Evolutionary conservation across 2,797 vertebrate species (phyloP).

Genomic region (Hozukius guyotensis): DNA sequence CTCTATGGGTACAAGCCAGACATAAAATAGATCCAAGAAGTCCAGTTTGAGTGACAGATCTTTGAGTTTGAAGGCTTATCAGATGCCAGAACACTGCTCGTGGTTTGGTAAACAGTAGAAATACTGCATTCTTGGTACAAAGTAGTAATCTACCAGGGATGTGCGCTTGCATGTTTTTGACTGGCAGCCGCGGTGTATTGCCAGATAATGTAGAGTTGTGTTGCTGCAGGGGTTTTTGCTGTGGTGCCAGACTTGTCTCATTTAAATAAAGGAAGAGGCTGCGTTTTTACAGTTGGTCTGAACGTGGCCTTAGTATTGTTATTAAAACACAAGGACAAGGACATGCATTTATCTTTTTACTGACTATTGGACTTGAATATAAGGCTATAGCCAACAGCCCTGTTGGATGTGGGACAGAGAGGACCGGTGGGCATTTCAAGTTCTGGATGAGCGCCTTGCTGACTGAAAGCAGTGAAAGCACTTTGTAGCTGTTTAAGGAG

Average conservation of each 20-base stretch:
- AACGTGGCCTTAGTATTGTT: background rate
- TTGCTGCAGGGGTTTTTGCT: background rate
- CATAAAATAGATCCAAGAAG: background rate
- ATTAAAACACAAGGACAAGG: background rate
- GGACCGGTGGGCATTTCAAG: background rate
- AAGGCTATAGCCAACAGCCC: too few relatives aligned
- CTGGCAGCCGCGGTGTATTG: background rate
- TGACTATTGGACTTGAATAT: background rate
- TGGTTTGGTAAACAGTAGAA: background rate
- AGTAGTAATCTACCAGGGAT: too few relatives aligned
- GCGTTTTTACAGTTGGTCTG: background rate
- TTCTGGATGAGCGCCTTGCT: background rate
- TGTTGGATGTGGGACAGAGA: background rate
- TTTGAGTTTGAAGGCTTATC: background rate
- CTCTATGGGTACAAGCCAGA: background rate
- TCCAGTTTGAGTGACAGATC: background rate
- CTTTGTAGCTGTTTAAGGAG: slow-evolving; percentile 57
- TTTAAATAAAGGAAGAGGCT: background rate
- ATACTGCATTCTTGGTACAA: background rate
- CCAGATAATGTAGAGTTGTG: background rate
- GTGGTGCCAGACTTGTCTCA: background rate
- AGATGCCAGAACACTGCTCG: background rate
- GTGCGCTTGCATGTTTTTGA: too few relatives aligned
- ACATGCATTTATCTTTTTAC: background rate
- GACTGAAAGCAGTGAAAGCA: slow-evolving; percentile 39